Conservation (phyloP, 2,797 vertebrate genomes). For the Gadopsis bispinosus region DNA sequence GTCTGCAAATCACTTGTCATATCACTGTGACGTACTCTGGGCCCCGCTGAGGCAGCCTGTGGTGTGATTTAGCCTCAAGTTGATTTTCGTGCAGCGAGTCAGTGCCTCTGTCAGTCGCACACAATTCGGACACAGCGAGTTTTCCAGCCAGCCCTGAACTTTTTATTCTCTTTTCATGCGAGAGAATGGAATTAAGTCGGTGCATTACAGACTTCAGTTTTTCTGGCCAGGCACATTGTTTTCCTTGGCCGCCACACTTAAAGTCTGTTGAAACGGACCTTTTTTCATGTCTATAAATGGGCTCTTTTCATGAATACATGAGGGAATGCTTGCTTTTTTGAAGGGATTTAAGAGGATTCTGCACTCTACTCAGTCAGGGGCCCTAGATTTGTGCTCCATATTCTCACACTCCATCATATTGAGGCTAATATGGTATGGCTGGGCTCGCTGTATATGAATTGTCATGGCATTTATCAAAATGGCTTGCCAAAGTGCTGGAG, state of each 20-base stretch:
- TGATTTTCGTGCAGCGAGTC: slow-evolving; percentile 73
- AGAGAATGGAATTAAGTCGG: slow-evolving; percentile 81
- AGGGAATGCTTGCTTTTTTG: slow-evolving; percentile 77
- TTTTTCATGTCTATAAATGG: slow-evolving; percentile 83
- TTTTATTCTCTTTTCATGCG: slow-evolving; percentile 77
- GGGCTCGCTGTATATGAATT: slow-evolving; percentile 50
- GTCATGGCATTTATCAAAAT: slow-evolving; percentile 74
- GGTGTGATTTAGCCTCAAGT: slow-evolving; percentile 65
- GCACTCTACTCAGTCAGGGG: slow-evolving; percentile 65
- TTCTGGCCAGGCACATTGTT: slow-evolving; percentile 84
- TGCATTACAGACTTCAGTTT: slow-evolving; percentile 72
- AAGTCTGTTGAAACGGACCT: slow-evolving; percentile 73
- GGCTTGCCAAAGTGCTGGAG: slow-evolving; percentile 54
- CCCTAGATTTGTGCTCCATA: slow-evolving; percentile 60
- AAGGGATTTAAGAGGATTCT: slow-evolving; percentile 76
- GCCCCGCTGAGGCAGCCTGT: slow-evolving; percentile 56
- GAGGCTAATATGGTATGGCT: slow-evolving; percentile 66
- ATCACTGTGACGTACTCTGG: slow-evolving; percentile 50
- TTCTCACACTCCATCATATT: slow-evolving; percentile 76
- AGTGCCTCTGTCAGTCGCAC: slow-evolving; percentile 69
- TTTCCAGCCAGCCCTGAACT: slow-evolving; percentile 66
- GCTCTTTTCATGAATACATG: slow-evolving; percentile 80
- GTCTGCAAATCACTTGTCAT: slow-evolving; percentile 75
- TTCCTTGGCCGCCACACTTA: slow-evolving; percentile 81
- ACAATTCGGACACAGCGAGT: slow-evolving; percentile 63